Conservation (phyloP, 2,888 invertebrate genomes). For the Atrina japonica region DNA sequence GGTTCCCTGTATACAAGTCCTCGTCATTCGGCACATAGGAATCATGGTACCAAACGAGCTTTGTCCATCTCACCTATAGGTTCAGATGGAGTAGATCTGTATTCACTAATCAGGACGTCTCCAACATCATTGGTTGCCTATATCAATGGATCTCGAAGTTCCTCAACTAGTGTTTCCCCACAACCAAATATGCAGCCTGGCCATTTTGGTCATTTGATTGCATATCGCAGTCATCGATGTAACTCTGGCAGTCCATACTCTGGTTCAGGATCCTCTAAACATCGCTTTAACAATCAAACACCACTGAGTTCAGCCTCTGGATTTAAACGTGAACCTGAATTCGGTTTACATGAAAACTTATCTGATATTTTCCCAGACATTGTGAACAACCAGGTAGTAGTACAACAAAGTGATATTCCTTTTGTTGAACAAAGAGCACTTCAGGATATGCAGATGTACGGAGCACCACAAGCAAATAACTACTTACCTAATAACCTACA, state of each 20-base stretch:
- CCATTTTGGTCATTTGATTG: conserved; percentile 78
- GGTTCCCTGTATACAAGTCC: conserved; percentile 77
- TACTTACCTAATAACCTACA: conserved; percentile 26
- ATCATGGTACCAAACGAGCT: conserved; percentile 73
- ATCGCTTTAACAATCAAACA: conserved; percentile 48
- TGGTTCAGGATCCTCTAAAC: conserved; percentile 70
- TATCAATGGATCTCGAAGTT: conserved; percentile 70
- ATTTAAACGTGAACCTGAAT: conserved; percentile 62
- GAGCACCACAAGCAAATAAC: conserved; percentile 41
- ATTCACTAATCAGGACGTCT: conserved; percentile 80
- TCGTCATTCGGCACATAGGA: conserved; percentile 74
- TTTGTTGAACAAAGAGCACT: conserved; percentile 69
- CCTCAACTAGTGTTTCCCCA: conserved; percentile 72
- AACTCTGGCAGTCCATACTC: conserved; percentile 73
- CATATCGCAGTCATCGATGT: conserved; percentile 52
- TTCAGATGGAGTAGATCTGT: conserved; percentile 79
- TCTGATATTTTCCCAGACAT: conserved; percentile 66
- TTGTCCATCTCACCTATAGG: conserved; percentile 77
- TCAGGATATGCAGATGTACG: conserved; percentile 57
- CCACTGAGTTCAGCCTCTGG: conserved; percentile 53
- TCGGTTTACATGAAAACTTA: conserved; percentile 59
- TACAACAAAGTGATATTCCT: conserved; percentile 72
- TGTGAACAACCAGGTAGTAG: conserved; percentile 73
- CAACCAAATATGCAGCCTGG: conserved; percentile 67
- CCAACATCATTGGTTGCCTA: conserved; percentile 80